A percentile compares a stretch with the other conserved stretches of the same genome.
These are phyloP conservation scores for Dendrolimus punctatus DNA, from an alignment of 1,140 invertebrate genomes.

Conservation along the genomic window DNA sequence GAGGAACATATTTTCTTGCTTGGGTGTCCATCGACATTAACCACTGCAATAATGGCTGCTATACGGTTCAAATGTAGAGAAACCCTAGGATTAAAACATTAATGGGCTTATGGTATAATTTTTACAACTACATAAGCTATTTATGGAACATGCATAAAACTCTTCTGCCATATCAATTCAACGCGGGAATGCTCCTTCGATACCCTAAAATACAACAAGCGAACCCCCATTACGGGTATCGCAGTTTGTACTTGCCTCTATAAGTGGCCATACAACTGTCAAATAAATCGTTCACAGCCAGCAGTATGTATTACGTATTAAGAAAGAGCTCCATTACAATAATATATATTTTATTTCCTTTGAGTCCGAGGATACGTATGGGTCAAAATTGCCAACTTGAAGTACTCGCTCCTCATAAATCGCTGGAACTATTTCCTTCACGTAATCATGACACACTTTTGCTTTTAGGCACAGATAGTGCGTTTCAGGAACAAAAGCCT, in stretches of 20 bases:
- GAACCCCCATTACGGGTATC: too few relatives aligned
- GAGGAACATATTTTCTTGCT: too few relatives aligned
- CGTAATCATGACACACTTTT: slow-evolving; percentile 30
- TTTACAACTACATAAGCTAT: too few relatives aligned
- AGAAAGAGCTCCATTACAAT: neutral
- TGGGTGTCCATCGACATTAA: too few relatives aligned
- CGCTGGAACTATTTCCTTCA: slow-evolving; percentile 23
- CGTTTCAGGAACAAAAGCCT: slow-evolving; percentile 28
- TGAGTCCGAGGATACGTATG: neutral
- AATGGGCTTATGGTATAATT: too few relatives aligned
- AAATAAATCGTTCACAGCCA: neutral
- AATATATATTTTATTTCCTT: slow-evolving; percentile 5
- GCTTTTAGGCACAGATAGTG: slow-evolving; percentile 44
- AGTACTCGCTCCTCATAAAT: slow-evolving; percentile 33
- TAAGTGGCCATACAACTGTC: too few relatives aligned
- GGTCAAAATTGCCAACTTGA: slow-evolving; percentile 5
- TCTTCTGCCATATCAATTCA: neutral
- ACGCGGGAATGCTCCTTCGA: neutral
- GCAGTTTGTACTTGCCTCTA: too few relatives aligned
- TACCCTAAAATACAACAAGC: too few relatives aligned
- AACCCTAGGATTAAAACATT: too few relatives aligned
- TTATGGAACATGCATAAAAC: too few relatives aligned
- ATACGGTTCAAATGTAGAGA: too few relatives aligned
- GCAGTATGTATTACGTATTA: neutral
- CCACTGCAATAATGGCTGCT: too few relatives aligned